Evolutionary conservation across 2,797 vertebrate species (phyloP).

Genomic region (Huso huso): DNA sequence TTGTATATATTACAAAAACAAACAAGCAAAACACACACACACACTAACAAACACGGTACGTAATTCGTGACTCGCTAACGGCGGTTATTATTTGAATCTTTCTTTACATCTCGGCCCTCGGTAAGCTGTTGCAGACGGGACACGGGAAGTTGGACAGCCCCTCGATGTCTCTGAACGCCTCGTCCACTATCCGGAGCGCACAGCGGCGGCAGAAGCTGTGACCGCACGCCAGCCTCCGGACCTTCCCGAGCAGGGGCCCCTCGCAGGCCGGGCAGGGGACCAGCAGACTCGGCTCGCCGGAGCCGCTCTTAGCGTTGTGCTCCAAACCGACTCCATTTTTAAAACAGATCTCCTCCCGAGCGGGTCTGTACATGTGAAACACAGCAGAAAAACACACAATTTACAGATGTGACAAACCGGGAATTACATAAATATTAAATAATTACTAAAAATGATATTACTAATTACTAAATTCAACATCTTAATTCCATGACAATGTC

Average conservation of each 20-base stretch:
- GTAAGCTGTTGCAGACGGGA: slow-evolving; percentile 55
- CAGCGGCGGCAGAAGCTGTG: slow-evolving; percentile 65
- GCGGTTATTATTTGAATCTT: not conserved
- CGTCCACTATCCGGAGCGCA: slow-evolving; percentile 67
- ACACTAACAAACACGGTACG: not conserved
- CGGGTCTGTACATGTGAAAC: too few relatives aligned
- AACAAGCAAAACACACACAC: not conserved
- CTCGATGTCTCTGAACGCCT: slow-evolving; percentile 71
- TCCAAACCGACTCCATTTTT: not conserved
- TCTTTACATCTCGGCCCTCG: not conserved
- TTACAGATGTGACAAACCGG: too few relatives aligned
- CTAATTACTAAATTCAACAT: too few relatives aligned
- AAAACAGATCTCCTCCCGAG: not conserved
- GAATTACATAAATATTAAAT: too few relatives aligned
- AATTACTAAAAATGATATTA: too few relatives aligned
- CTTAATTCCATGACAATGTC: too few relatives aligned
- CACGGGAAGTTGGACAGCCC: slow-evolving; percentile 67
- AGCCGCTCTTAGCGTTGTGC: not conserved
- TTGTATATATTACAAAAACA: slow-evolving; percentile 8
- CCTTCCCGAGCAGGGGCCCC: slow-evolving; percentile 29
- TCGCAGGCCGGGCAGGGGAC: slow-evolving; percentile 24
- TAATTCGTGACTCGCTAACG: slow-evolving; percentile 7
- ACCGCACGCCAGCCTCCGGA: slow-evolving; percentile 66
- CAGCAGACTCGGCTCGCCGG: slow-evolving; percentile 15
- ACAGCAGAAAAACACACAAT: not conserved